These are phyloP conservation scores for Prolemur simus DNA, from an alignment of 2,113 vertebrate genomes.

Conservation along the genomic window DNA sequence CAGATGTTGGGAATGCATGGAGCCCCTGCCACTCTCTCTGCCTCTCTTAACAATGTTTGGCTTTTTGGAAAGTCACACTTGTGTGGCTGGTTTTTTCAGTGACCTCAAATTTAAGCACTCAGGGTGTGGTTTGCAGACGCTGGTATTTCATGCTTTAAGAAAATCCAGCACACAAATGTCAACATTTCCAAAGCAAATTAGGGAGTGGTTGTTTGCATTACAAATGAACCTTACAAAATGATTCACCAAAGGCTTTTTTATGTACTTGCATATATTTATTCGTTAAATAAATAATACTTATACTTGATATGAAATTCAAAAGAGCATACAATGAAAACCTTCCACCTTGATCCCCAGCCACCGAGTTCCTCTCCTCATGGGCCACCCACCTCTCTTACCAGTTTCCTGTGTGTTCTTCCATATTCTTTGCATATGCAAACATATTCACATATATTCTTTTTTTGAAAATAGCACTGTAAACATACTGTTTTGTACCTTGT, in stretches of 20 bases:
- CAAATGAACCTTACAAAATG: conserved; percentile 46
- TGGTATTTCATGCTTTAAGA: conserved; percentile 65
- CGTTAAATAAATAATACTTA: conserved; percentile 20
- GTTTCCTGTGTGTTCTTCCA: background rate
- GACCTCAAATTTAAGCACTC: conserved; percentile 36
- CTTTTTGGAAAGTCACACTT: conserved; percentile 50
- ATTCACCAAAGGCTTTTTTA: conserved; percentile 41
- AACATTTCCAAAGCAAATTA: conserved; percentile 74
- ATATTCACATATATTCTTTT: background rate
- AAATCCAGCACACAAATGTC: conserved; percentile 66
- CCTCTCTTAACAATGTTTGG: background rate
- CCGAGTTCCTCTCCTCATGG: rapidly evolving
- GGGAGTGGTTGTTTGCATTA: conserved; percentile 60
- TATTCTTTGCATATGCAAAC: conserved; percentile 7
- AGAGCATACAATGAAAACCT: background rate
- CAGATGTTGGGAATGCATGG: background rate
- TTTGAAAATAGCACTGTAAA: background rate
- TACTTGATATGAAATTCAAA: conserved; percentile 25
- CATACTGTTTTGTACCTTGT: background rate
- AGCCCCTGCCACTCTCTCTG: background rate
- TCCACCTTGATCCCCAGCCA: background rate
- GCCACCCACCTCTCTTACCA: background rate
- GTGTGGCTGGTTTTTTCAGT: conserved; percentile 60
- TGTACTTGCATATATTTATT: background rate
- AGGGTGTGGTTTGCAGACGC: conserved; percentile 65